Evolutionary conservation across 1,140 invertebrate species (phyloP).

Genomic region (Armadillidium nasatum): DNA sequence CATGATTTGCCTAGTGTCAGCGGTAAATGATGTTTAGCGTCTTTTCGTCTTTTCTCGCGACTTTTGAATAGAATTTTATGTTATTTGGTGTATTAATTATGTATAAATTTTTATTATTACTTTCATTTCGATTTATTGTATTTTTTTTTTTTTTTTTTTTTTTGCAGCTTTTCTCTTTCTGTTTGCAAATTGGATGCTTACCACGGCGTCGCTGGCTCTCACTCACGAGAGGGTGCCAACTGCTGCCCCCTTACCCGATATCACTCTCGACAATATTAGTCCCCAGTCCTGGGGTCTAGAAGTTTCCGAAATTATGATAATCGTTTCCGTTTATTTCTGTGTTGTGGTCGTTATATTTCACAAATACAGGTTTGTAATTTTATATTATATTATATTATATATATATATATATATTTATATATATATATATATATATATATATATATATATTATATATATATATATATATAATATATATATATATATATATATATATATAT

Average conservation of each 20-base stretch:
- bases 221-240: conserved; percentile 74
- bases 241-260: conserved; percentile 69
- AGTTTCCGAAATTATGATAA: conserved; percentile 79
- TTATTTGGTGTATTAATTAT: background rate
- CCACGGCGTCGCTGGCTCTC: conserved; percentile 63
- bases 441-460: no score
- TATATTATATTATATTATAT: no score
- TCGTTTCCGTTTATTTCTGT: conserved; percentile 67
- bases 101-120: no score
- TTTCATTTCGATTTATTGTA: no score
- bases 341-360: conserved; percentile 73
- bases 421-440: no score
- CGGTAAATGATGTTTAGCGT: background rate
- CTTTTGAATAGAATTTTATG: background rate
- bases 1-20: no score
- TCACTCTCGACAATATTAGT: conserved; percentile 69
- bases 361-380: conserved; percentile 61
- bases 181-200: conserved; percentile 48
- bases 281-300: conserved; percentile 69
- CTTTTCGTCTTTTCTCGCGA: background rate
- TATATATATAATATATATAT: no score
- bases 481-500: no score
- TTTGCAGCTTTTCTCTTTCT: conserved; percentile 49
- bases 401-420: no score
- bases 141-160: conserved; percentile 53